Evolutionary conservation across 2,888 invertebrate genomes (phyloP).

Genomic region (Aleiodes testaceus): DNA sequence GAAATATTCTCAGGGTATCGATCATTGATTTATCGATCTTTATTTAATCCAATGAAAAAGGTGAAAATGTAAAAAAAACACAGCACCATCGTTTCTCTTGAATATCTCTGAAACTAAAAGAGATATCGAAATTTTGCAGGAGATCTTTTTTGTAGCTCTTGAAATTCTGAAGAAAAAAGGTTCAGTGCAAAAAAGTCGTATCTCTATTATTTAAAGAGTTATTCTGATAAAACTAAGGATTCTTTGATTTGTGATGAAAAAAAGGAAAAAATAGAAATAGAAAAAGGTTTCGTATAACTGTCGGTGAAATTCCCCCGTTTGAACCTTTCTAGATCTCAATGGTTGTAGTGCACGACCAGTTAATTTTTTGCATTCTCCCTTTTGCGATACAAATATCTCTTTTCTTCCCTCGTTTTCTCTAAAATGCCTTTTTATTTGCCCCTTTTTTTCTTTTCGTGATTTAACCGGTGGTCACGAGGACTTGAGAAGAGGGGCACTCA

Average conservation of each 20-base stretch:
- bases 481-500: constrained; percentile 37
- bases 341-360: constrained; percentile 26
- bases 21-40: background rate
- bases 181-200: no score
- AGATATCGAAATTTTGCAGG: no score
- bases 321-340: constrained; percentile 11
- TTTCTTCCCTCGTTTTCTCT: constrained; percentile 10
- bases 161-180: no score
- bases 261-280: no score
- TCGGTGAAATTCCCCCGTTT: background rate
- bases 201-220: no score
- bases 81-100: no score
- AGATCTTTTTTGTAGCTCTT: no score
- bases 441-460: constrained; percentile 30
- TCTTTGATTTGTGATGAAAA: no score
- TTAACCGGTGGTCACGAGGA: constrained; percentile 44
- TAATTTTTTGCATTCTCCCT: constrained; percentile 4
- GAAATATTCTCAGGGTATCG: background rate
- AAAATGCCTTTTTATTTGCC: constrained; percentile 9
- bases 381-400: constrained; percentile 27
- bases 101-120: no score
- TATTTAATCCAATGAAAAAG: no score
- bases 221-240: no score
- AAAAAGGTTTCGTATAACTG: constrained; percentile 5
- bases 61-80: no score